phyloP scores from a whole-genome alignment of 1,140 invertebrate species.

The Ceratoteleas bidentatus region DNA sequence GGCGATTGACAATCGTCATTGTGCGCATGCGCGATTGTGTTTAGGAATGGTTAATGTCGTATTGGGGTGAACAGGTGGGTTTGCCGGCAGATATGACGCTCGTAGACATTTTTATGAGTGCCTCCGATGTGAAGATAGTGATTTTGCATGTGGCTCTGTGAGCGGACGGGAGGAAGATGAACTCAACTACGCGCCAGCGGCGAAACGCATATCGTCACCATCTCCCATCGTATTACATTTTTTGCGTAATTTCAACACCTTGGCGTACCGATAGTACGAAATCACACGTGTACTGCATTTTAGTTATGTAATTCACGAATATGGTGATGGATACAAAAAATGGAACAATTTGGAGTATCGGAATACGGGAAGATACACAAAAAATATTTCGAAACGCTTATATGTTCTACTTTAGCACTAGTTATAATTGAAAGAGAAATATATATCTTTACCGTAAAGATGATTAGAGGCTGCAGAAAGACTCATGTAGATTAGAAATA shows the following conservation, averaged over 20 bases:
- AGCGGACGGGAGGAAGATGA: slow-evolving; percentile 57
- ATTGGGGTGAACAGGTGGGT: slow-evolving; percentile 64
- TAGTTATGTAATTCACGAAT: slow-evolving; percentile 1
- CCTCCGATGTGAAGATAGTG: slow-evolving; percentile 60
- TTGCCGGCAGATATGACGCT: slow-evolving; percentile 39
- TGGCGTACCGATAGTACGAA: slow-evolving; percentile 13
- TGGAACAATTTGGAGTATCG: too few species aligned
- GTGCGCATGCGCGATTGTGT: slow-evolving; percentile 26
- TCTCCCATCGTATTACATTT: slow-evolving; percentile 48
- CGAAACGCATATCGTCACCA: slow-evolving; percentile 44
- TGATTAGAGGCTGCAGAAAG: too few species aligned
- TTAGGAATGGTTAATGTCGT: slow-evolving; percentile 57
- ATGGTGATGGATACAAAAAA: too few species aligned
- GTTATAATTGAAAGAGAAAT: too few species aligned
- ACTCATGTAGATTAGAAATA: too few species aligned
- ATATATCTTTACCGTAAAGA: too few species aligned
- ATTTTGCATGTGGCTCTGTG: slow-evolving; percentile 50
- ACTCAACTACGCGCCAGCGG: slow-evolving; percentile 54
- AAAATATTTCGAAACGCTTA: too few species aligned
- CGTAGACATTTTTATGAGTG: slow-evolving; percentile 51
- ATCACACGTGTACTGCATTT: slow-evolving; percentile 2
- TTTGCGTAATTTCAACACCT: slow-evolving; percentile 55
- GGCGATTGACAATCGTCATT: background rate
- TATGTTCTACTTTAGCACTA: too few species aligned
- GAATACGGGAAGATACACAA: too few species aligned